Conservation (phyloP, 1,140 invertebrate genomes). For the Chironomus striatipennis region DNA sequence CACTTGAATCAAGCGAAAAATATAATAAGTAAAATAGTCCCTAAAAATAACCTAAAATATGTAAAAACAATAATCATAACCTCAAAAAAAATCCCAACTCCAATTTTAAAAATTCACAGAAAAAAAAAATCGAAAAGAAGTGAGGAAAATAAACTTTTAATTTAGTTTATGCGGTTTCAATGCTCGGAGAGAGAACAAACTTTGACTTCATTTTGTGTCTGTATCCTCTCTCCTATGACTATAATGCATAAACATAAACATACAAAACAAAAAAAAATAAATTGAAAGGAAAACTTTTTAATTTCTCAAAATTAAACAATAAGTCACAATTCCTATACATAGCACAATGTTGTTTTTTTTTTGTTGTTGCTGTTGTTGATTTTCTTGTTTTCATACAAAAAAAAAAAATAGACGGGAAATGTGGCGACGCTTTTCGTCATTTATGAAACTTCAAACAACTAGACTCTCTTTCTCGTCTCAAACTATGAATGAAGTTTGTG, state of each 20-base stretch:
- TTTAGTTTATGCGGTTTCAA: conserved; percentile 8
- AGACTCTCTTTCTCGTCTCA: too few species aligned
- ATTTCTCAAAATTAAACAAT: conserved; percentile 22
- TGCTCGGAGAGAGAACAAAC: neutral
- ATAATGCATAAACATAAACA: neutral
- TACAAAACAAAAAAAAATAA: too few species aligned
- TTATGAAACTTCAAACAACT: conserved; percentile 2
- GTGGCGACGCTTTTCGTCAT: neutral
- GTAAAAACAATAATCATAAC: too few species aligned
- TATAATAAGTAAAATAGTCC: too few species aligned
- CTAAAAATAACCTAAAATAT: too few species aligned
- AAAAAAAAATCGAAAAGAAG: neutral
- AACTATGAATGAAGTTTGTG: neutral
- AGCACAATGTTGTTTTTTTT: too few species aligned
- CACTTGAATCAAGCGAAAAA: too few species aligned
- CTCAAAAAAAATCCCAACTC: too few species aligned
- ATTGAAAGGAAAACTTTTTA: conserved; percentile 5
- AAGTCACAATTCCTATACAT: conserved; percentile 9
- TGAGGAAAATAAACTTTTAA: conserved; percentile 3
- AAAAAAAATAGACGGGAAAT: neutral
- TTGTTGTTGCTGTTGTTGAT: conserved; percentile 3
- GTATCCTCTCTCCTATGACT: neutral
- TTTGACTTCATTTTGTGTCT: neutral
- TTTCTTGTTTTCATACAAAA: too few species aligned
- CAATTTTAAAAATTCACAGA: too few species aligned